These are phyloP conservation scores for Caradrina clavipalpis DNA, from an alignment of 2,888 invertebrate species.

Conservation along the genomic window DNA sequence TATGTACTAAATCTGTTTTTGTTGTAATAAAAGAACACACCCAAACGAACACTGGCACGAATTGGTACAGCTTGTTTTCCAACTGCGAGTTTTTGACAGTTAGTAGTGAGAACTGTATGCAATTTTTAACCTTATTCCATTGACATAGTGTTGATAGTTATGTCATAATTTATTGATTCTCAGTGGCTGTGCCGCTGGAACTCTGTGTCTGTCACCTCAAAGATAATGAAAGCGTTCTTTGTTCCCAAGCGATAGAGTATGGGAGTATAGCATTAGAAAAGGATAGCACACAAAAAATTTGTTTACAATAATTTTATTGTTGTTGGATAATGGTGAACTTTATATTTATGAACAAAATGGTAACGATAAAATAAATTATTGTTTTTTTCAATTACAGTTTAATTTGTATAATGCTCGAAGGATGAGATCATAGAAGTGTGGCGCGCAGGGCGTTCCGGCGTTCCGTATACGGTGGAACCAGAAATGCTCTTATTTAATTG, in stretches of 20 bases:
- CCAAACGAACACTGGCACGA: constrained; percentile 55
- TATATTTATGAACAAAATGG: no score
- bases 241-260: constrained; percentile 30
- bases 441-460: no score
- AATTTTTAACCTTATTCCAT: constrained; percentile 27
- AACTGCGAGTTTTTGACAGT: constrained; percentile 55
- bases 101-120: constrained; percentile 7
- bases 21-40: constrained; percentile 67
- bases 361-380: no score
- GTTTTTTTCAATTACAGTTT: no score
- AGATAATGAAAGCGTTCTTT: constrained; percentile 42
- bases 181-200: constrained; percentile 13
- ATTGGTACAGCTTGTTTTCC: constrained; percentile 58
- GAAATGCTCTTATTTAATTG: no score
- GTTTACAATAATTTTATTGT: no score
- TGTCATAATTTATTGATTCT: constrained; percentile 17
- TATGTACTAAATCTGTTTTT: constrained; percentile 55
- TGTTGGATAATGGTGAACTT: no score
- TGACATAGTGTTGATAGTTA: constrained; percentile 18
- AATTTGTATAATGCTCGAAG: no score
- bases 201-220: constrained; percentile 51
- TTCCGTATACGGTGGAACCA: no score
- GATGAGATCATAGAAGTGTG: no score
- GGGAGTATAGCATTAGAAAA: constrained; percentile 41
- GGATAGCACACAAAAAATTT: constrained; percentile 11